Conservation (phyloP, 1,140 invertebrate genomes). For the Nasonia giraulti region DNA sequence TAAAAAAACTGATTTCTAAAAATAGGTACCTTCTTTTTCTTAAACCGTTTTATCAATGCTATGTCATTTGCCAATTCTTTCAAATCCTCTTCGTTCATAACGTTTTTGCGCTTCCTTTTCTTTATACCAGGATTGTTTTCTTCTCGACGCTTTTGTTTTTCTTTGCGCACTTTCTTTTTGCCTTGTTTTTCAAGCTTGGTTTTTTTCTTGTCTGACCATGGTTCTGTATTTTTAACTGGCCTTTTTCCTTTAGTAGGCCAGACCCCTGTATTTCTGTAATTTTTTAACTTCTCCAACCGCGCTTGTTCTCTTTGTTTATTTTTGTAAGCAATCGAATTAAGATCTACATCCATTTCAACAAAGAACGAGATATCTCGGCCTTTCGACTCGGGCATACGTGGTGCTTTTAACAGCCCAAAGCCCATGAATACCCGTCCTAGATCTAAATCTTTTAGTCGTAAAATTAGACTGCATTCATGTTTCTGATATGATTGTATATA, state of each 20-base stretch:
- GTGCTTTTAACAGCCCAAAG: slow-evolving; percentile 92
- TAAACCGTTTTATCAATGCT: slow-evolving; percentile 90
- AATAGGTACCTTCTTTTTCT: slow-evolving; percentile 83
- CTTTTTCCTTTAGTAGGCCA: slow-evolving; percentile 84
- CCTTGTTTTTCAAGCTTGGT: slow-evolving; percentile 81
- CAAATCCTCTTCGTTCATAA: slow-evolving; percentile 84
- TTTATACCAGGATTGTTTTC: slow-evolving; percentile 77
- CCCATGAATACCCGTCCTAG: slow-evolving; percentile 89
- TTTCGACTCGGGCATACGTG: slow-evolving; percentile 93
- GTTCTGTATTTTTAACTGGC: slow-evolving; percentile 78
- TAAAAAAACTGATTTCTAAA: slow-evolving; percentile 18
- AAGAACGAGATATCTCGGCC: slow-evolving; percentile 81
- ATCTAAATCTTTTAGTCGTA: slow-evolving; percentile 92
- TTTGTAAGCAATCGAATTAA: slow-evolving; percentile 86
- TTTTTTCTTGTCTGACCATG: slow-evolving; percentile 89
- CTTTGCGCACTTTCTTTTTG: slow-evolving; percentile 75
- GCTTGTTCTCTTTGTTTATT: slow-evolving; percentile 87
- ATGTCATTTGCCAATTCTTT: slow-evolving; percentile 89
- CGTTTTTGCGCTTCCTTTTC: slow-evolving; percentile 74
- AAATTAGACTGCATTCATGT: slow-evolving; percentile 94
- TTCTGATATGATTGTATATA: slow-evolving; percentile 95
- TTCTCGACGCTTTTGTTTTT: slow-evolving; percentile 84
- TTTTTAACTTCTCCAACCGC: slow-evolving; percentile 82
- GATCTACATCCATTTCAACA: slow-evolving; percentile 79
- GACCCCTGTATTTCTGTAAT: slow-evolving; percentile 82